Evolutionary conservation across 2,888 invertebrate species (phyloP), one percentile per base, ranked within the genome.

Genomic region (Terebella lapidaria): DNA sequence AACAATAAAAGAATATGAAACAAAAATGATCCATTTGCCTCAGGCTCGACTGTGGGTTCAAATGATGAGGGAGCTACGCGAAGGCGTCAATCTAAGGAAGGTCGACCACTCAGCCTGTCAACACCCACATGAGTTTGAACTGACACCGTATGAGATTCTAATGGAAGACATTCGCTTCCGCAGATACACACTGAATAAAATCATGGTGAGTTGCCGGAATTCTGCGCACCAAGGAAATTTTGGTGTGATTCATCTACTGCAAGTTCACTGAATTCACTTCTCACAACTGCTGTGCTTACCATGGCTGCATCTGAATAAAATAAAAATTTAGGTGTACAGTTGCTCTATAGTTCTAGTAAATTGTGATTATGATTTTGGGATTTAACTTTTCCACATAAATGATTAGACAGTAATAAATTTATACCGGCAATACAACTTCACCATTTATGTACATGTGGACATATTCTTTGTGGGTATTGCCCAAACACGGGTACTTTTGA

Each of bases 101-200:
- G 88, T 90, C 28, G 87, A 88, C 70, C 69, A 72, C 49, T 73
- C 68, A 67, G 80, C 73, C 58, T 61, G 73, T 78, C 86, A 85
- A 78, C 87, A 88, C 64, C 73, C 75, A 0, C 88, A 91, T 63
- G 94, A 95, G 81, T 95, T 89, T 81, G 94, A 94, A 81, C 83
- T 95, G 71, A 96, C 95, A 52, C 95, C 95, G 18, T 95, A 94
- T 77, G 95, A 96, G 83, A 93, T 94, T 76, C 86, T 96, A 59
- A 92, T 96, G 90, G 92, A 94, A 79, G 95, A 96, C 78, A 95
- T 96, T 75, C 85, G 94, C 71, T 88, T 91, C 63, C 87, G 91
- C 78, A 83, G 93, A 77, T 95, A 92, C 83, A 91, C 89, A 75
- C 84, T 95, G 71, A 88, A 90, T 78, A 94, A 94, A 84, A 77